Percentiles rank a stretch among this genome's conserved stretches.
Conservation (phyloP, 2,888 invertebrate genomes). For the Strigamia crassipes region DNA sequence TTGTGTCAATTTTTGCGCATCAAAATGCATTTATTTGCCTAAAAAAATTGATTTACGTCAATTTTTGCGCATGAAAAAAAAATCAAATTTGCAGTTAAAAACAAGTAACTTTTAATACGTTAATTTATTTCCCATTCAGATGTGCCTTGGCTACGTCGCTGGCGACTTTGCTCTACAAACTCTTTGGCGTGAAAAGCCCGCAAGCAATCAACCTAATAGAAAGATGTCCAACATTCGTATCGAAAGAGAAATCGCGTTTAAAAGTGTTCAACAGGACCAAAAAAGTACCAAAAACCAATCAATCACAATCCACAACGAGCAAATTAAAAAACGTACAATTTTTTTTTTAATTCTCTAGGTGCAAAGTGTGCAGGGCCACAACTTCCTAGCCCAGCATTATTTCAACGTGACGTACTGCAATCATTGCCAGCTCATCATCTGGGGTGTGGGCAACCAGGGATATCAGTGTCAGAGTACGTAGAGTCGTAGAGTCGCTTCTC, state of each 20-base stretch:
- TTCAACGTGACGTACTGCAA: slow-evolving; percentile 89
- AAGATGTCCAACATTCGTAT: slow-evolving; percentile 80
- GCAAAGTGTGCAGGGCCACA: slow-evolving; percentile 85
- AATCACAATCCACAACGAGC: not conserved
- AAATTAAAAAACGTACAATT: not conserved
- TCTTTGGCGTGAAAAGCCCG: slow-evolving; percentile 71
- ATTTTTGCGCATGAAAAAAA: too few relatives aligned
- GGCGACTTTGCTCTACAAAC: slow-evolving; percentile 77
- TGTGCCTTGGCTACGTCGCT: slow-evolving; percentile 76
- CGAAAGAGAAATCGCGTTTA: slow-evolving; percentile 76
- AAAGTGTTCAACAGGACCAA: slow-evolving; percentile 70
- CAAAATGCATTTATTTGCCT: too few relatives aligned
- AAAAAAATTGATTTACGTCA: too few relatives aligned
- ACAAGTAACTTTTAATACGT: too few relatives aligned
- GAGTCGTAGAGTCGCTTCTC: not conserved
- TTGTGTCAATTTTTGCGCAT: too few relatives aligned
- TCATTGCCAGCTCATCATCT: slow-evolving; percentile 87
- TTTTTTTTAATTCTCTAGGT: slow-evolving; percentile 58
- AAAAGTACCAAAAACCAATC: slow-evolving; percentile 62
- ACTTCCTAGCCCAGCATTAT: slow-evolving; percentile 85
- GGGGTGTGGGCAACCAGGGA: slow-evolving; percentile 96
- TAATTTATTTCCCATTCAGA: too few relatives aligned
- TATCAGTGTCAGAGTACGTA: slow-evolving; percentile 87
- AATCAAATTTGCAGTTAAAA: too few relatives aligned
- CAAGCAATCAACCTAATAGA: slow-evolving; percentile 68